Percentiles rank a stretch among this genome's conserved stretches.
Conservation (phyloP, 2,113 vertebrate species). For the Myanophis thanlyinensis region DNA sequence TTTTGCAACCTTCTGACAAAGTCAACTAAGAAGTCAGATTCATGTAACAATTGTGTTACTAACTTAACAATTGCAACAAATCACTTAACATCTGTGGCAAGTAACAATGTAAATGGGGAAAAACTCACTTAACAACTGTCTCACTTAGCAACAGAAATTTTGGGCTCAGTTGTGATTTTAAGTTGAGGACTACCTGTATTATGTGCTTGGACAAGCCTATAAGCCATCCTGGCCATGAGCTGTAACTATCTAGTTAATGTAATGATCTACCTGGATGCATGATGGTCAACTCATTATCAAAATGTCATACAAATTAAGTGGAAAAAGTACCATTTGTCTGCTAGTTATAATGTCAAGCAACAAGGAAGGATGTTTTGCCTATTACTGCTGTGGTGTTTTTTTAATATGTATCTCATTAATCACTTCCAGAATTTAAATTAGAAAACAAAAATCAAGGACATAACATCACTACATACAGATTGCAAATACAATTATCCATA, state of each 20-base stretch:
- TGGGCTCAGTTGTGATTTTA: no score
- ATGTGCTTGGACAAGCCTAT: neutral
- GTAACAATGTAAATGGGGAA: no score
- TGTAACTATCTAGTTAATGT: neutral
- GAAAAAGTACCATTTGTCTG: no score
- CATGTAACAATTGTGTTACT: neutral
- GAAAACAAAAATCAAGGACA: neutral
- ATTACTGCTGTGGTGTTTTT: neutral
- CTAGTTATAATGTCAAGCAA: neutral
- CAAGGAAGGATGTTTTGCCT: neutral
- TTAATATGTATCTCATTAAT: neutral
- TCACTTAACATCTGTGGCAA: neutral
- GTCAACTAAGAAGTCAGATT: neutral
- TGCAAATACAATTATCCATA: neutral
- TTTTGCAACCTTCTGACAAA: neutral
- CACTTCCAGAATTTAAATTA: neutral
- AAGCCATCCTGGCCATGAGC: neutral
- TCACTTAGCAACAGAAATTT: no score
- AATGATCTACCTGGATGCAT: neutral
- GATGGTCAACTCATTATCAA: neutral
- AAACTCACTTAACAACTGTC: no score
- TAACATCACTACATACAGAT: neutral
- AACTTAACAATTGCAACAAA: neutral
- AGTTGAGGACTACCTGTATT: neutral
- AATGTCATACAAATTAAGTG: neutral